Conservation (phyloP, 1,140 invertebrate genomes). For the Riptortus pedestris region DNA sequence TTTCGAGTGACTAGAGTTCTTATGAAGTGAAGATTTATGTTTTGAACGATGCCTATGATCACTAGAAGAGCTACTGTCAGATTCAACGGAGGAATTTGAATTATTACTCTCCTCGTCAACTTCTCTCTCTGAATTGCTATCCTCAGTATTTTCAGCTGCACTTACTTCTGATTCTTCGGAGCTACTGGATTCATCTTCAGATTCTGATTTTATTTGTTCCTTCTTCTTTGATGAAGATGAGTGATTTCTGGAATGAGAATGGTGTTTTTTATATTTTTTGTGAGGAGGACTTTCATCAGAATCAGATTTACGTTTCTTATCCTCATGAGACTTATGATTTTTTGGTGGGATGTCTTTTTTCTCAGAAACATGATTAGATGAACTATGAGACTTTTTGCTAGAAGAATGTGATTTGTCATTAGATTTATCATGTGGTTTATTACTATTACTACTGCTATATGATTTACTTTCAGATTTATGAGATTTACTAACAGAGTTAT, state of each 20-base stretch:
- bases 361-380: not conserved
- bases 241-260: not conserved
- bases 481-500: too few relatives aligned
- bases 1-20: constrained; percentile 25
- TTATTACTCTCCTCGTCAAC: not conserved
- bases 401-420: not conserved
- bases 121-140: constrained; percentile 8
- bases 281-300: not conserved
- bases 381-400: not conserved
- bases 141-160: not conserved
- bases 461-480: too few relatives aligned
- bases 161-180: not conserved
- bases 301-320: not conserved
- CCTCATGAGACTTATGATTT: not conserved
- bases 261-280: not conserved
- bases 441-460: too few relatives aligned
- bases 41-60: not conserved
- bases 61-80: constrained; percentile 5
- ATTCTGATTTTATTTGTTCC: not conserved
- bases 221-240: not conserved
- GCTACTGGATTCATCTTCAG: not conserved
- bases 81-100: not conserved
- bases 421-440: constrained; percentile 3
- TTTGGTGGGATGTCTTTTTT: not conserved
- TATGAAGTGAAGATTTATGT: constrained; percentile 5